Evolutionary conservation across 2,888 invertebrate genomes (phyloP), one percentile per base, ranked within the genome.

Genomic region (Drosophila acutilabella): DNA sequence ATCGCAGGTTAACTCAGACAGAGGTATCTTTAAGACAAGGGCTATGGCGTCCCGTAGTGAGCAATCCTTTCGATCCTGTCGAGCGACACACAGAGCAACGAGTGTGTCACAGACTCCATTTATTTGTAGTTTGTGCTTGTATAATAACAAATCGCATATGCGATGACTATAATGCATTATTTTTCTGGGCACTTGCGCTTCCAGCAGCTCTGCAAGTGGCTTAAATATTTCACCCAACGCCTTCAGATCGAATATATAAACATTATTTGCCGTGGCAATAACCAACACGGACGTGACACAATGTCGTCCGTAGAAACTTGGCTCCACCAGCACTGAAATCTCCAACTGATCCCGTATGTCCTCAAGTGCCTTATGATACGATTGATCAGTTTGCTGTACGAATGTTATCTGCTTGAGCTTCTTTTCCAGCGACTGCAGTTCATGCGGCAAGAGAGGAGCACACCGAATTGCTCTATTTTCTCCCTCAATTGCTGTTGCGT

Each of bases 151-250:
- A 41, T 83, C 80, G 11, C 57, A 57, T n/a, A 85, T 62, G 0
- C 83, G 82, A 51, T 83, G 78, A 11, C 86, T 67, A n/a, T 81
- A 80, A 52, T 88, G 82, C 53, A 85, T 67, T 53, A 83, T 62
- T 20, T 83, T 83, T 5, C 61, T 42, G 0, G 83, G 83, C 36
- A 23, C 14, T 4, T 60, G 33, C 4, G 79, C 69, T 7, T 71
- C 53, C 8, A 83, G 30, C 6, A 87, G 36, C 16, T 5, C 10
- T 2, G 47, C 36, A 5, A 83, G n/a, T 14, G 77, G 69, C 3
- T 47, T 47, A 13, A 50, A 77, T 16, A 83, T 71, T 0, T 7
- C 7, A n/a, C 82, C 83, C 38, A 88, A 30, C 0, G 80, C 64
- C 11, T 51, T 41, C 0, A 88, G 44, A 58, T 83, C 82, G 14